phyloP scores from a whole-genome alignment of 2,113 vertebrate genomes.

The Alosa alosa region DNA sequence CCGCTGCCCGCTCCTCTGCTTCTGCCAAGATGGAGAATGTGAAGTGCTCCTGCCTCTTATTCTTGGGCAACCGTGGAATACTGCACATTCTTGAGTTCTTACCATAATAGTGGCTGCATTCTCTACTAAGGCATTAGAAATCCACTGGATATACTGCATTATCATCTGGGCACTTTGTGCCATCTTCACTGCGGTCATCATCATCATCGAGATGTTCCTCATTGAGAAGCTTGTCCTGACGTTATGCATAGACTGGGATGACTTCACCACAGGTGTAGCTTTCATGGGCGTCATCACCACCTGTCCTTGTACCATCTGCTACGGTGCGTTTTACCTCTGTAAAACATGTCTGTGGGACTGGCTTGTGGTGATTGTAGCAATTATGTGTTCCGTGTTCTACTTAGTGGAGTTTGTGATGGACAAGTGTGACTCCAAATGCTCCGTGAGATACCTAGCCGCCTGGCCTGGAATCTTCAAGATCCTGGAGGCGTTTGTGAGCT shows the following conservation, averaged over 20 bases:
- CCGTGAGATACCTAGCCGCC: slow-evolving; percentile 73
- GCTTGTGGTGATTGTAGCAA: slow-evolving; percentile 66
- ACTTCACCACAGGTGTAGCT: slow-evolving; percentile 79
- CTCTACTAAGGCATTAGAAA: slow-evolving; percentile 28
- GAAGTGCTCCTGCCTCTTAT: slow-evolving; percentile 47
- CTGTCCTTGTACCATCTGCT: slow-evolving; percentile 75
- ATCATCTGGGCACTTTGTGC: slow-evolving; percentile 81
- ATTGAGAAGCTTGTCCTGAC: slow-evolving; percentile 60
- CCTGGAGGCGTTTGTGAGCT: slow-evolving; percentile 76
- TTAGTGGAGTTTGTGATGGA: slow-evolving; percentile 71
- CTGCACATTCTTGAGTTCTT: slow-evolving; percentile 60
- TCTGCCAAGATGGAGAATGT: slow-evolving; percentile 24
- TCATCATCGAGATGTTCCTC: slow-evolving; percentile 74
- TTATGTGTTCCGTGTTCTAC: slow-evolving; percentile 70
- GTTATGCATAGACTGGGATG: slow-evolving; percentile 77
- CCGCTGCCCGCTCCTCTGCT: background rate
- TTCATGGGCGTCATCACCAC: slow-evolving; percentile 77
- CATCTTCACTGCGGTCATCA: slow-evolving; percentile 71
- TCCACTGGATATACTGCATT: slow-evolving; percentile 76
- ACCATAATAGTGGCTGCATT: slow-evolving; percentile 54
- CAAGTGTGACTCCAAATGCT: slow-evolving; percentile 62
- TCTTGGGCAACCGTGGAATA: slow-evolving; percentile 45
- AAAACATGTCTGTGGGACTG: slow-evolving; percentile 54
- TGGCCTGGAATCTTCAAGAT: slow-evolving; percentile 80
- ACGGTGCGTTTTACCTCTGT: slow-evolving; percentile 63